Conservation (phyloP, 2,113 vertebrate genomes). For the Tamias sibiricus region DNA sequence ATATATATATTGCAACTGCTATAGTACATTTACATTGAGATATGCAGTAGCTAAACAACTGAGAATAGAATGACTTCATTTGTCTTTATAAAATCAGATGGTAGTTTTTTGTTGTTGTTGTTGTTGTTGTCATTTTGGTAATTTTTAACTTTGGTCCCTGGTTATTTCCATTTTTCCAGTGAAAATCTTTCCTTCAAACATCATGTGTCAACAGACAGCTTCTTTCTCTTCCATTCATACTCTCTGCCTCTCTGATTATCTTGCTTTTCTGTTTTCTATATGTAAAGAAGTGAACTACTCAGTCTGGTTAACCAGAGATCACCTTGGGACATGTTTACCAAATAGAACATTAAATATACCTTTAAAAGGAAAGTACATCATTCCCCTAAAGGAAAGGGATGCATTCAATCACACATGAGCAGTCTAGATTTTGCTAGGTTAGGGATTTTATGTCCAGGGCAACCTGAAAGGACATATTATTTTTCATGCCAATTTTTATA, state of each 20-base stretch:
- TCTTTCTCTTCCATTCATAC: not conserved
- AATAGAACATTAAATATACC: constrained; percentile 48
- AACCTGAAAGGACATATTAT: constrained; percentile 62
- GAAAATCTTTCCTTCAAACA: constrained; percentile 8
- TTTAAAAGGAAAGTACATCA: constrained; percentile 34
- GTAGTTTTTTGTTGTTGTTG: not conserved
- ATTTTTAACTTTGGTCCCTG: not conserved
- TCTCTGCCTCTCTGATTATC: not conserved
- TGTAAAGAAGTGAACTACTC: not conserved
- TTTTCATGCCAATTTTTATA: constrained; percentile 68
- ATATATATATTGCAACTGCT: not conserved
- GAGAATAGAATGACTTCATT: not conserved
- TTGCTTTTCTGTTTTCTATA: not conserved
- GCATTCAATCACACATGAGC: constrained; percentile 36
- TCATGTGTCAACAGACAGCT: not conserved
- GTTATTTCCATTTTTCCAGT: constrained; percentile 30
- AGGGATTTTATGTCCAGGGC: constrained; percentile 56
- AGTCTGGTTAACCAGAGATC: not conserved
- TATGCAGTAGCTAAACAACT: not conserved
- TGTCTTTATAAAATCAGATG: not conserved
- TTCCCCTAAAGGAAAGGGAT: constrained; percentile 7
- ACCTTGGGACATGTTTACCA: constrained; percentile 56
- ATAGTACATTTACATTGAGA: not conserved
- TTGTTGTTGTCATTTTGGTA: not conserved
- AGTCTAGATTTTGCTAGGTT: constrained; percentile 53